These are phyloP conservation scores for Cossypha niveicapilla DNA, from an alignment of 2,797 vertebrate species.

Conservation along the genomic window DNA sequence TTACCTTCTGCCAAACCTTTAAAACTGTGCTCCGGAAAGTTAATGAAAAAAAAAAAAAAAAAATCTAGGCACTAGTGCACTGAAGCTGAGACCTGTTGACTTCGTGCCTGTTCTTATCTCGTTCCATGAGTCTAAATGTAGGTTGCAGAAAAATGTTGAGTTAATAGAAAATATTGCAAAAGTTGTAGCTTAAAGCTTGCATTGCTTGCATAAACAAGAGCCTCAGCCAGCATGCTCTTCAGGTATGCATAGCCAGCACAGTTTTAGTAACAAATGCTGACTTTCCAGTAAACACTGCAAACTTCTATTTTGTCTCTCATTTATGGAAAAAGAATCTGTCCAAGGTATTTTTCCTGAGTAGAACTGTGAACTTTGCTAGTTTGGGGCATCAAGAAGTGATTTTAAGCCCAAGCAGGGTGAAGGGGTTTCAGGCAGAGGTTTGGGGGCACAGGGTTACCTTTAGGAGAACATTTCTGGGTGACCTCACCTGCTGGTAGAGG, in stretches of 20 bases:
- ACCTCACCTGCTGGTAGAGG: rapidly evolving
- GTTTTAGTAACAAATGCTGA: not conserved
- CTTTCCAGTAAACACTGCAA: not conserved
- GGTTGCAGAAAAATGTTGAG: not conserved
- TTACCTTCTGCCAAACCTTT: not conserved
- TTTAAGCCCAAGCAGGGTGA: not conserved
- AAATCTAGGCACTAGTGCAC: not conserved
- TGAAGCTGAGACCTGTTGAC: not conserved
- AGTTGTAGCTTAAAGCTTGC: not conserved
- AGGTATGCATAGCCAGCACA: not conserved
- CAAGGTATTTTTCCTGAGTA: not conserved
- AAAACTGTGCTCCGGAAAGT: not conserved
- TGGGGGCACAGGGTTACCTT: not conserved
- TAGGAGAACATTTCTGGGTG: not conserved
- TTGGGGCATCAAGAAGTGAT: not conserved
- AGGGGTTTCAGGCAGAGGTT: not conserved
- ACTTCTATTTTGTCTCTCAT: not conserved
- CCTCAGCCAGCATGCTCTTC: not conserved
- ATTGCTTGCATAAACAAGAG: not conserved
- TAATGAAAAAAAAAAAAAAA: not conserved
- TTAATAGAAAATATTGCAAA: not conserved
- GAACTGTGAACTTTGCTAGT: not conserved
- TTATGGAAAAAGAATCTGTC: not conserved
- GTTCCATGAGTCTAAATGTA: not conserved
- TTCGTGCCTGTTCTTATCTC: not conserved